Evolutionary conservation across 2,113 vertebrate genomes (phyloP).

Genomic region (Alligator sinensis): DNA sequence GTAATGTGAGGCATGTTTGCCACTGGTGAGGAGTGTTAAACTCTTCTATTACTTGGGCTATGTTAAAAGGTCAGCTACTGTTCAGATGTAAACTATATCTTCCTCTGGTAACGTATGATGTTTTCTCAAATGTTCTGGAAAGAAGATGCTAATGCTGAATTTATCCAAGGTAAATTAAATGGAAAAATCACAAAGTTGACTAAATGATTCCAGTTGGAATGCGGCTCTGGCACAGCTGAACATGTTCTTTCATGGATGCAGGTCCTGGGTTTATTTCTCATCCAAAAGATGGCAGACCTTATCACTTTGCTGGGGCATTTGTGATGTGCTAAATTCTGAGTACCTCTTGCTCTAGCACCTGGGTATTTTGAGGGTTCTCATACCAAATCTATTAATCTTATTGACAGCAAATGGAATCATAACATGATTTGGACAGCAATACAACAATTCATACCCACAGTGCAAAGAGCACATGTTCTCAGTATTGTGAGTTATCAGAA

Average conservation of each 20-base stretch:
- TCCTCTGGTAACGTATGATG: not conserved
- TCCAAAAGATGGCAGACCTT: not conserved
- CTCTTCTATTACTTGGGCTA: not conserved
- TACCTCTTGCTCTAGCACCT: not conserved
- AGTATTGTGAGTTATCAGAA: not conserved
- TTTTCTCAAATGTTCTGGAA: constrained; percentile 14
- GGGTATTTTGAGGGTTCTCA: not conserved
- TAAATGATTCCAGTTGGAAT: constrained; percentile 30
- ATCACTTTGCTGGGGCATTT: not conserved
- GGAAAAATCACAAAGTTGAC: not conserved
- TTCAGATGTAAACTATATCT: not conserved
- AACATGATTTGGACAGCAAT: not conserved
- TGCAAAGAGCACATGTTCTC: not conserved
- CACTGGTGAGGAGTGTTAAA: not conserved
- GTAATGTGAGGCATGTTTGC: not conserved
- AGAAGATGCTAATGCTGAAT: constrained; percentile 24
- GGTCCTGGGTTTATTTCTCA: not conserved
- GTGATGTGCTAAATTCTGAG: not conserved
- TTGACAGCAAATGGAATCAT: not conserved
- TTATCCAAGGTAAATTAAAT: constrained; percentile 5
- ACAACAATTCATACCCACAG: not conserved
- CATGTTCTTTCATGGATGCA: not conserved
- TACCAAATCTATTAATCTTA: not conserved
- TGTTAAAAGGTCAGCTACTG: not conserved
- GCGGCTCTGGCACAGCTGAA: not conserved